Conservation (phyloP, 2,113 vertebrate species). For the Arvicanthis niloticus region DNA sequence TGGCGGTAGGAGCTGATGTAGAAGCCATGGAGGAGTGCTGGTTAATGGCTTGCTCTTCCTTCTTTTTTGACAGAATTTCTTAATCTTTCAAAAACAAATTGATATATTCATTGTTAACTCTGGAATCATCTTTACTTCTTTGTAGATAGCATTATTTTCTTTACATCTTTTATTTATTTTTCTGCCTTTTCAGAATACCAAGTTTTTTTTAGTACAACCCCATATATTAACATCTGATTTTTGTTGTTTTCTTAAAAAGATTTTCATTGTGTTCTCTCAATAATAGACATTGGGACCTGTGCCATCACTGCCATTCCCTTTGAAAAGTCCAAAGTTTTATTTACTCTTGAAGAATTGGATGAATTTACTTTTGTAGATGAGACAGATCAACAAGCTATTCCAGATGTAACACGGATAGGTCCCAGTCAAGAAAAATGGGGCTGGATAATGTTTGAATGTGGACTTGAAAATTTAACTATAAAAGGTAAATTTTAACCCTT, state of each 20-base stretch:
- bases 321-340: constrained; percentile 99
- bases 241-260: constrained; percentile 20
- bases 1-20: background rate
- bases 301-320: constrained; percentile 99
- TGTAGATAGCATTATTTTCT: constrained; percentile 6
- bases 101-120: constrained; percentile 29
- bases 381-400: constrained; percentile 89
- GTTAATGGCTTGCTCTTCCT: background rate
- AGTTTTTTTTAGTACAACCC: background rate
- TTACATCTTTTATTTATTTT: constrained; percentile 12
- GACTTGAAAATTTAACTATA: constrained; percentile 97
- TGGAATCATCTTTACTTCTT: background rate
- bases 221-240: background rate
- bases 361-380: constrained; percentile 97
- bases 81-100: constrained; percentile 42
- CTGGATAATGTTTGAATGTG: constrained; percentile 99
- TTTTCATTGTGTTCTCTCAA: constrained; percentile 54
- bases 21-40: background rate
- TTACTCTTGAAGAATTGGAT: constrained; percentile 97
- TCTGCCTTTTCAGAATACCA: background rate
- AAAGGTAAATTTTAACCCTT: constrained; percentile 90
- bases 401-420: constrained; percentile 90
- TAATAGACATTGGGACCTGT: constrained; percentile 94
- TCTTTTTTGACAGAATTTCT: background rate
- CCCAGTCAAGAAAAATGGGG: constrained; percentile 97